These are phyloP conservation scores for Haemorhous mexicanus DNA, from an alignment of 2,113 vertebrate species.

Conservation along the genomic window DNA sequence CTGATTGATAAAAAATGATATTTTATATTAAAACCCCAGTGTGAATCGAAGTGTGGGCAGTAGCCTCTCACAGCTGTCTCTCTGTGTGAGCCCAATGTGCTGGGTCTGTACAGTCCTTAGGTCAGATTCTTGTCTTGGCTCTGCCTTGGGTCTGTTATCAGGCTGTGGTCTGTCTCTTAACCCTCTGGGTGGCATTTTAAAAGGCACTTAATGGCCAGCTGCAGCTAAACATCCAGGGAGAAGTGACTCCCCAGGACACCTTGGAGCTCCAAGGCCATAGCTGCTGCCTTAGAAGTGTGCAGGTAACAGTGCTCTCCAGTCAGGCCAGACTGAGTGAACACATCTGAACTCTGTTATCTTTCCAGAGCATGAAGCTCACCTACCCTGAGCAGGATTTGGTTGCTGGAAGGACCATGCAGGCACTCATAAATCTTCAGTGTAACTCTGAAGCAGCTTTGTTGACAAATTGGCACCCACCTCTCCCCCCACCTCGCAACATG, in stretches of 20 bases:
- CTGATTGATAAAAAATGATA: not conserved
- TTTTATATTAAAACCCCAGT: not conserved
- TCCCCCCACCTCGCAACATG: not conserved
- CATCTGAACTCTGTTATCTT: not conserved
- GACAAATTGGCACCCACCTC: conserved; percentile 48
- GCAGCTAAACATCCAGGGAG: not conserved
- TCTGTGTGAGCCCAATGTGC: not conserved
- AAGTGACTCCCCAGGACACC: not conserved
- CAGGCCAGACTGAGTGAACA: not conserved
- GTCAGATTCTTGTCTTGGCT: not conserved
- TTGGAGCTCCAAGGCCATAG: not conserved
- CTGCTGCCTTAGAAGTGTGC: not conserved
- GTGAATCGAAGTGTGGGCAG: not conserved
- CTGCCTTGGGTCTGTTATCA: not conserved
- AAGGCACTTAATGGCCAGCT: not conserved
- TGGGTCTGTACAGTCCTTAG: not conserved
- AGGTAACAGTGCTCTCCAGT: not conserved
- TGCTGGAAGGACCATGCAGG: conserved; percentile 6
- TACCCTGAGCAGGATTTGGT: not conserved
- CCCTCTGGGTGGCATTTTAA: not conserved
- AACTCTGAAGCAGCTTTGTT: conserved; percentile 35
- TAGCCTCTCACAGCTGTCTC: not conserved
- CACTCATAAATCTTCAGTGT: conserved; percentile 25
- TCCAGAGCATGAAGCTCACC: not conserved
- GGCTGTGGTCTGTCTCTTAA: not conserved